These are phyloP conservation scores for Aquatica leii DNA, from an alignment of 2,888 invertebrate species.

Conservation along the genomic window DNA sequence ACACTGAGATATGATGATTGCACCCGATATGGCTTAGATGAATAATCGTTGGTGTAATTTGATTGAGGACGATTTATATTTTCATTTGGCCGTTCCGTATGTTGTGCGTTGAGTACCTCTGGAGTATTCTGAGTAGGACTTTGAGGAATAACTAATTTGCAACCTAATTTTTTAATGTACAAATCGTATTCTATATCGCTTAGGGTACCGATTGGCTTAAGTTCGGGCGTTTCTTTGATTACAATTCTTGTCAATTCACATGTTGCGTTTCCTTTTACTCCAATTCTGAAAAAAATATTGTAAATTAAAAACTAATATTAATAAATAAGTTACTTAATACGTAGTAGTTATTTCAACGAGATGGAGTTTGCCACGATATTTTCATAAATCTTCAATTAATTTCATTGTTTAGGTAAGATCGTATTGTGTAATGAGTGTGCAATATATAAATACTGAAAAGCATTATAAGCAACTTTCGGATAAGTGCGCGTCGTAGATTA, in stretches of 20 bases:
- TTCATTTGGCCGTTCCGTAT: not conserved
- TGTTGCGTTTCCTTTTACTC: conserved; percentile 68
- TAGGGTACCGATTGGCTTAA: conserved; percentile 64
- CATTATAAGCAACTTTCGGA: too few species aligned
- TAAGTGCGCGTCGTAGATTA: too few species aligned
- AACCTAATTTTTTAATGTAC: conserved; percentile 66
- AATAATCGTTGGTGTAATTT: not conserved
- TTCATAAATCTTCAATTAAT: too few species aligned
- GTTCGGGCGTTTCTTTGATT: conserved; percentile 60
- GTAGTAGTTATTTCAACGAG: not conserved
- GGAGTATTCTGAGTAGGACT: conserved; percentile 12
- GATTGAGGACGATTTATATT: not conserved
- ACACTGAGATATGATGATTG: conserved; percentile 25
- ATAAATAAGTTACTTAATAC: not conserved
- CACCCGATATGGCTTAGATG: conserved; percentile 18
- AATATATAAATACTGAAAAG: too few species aligned
- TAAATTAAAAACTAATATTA: not conserved
- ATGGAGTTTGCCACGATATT: too few species aligned
- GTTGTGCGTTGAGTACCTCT: not conserved
- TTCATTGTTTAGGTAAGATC: too few species aligned
- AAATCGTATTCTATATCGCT: conserved; percentile 70
- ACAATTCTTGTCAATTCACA: conserved; percentile 65
- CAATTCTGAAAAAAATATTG: conserved; percentile 60
- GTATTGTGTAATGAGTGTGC: too few species aligned
- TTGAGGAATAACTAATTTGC: conserved; percentile 56